Evolutionary conservation across 2,888 invertebrate genomes (phyloP).

Genomic region (Drosophila helvetica): DNA sequence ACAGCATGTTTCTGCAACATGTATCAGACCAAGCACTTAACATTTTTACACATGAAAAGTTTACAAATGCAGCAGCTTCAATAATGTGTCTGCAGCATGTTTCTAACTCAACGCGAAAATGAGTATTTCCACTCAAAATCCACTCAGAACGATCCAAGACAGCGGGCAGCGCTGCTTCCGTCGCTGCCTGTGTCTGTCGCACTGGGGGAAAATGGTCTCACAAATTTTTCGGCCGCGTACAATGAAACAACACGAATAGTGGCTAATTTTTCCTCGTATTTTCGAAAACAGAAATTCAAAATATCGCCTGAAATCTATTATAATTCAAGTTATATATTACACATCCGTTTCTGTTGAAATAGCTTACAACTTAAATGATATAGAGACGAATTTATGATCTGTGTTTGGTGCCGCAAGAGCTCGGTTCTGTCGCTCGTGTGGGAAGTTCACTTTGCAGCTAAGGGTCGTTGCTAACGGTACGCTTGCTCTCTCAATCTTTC

Average conservation of each 20-base stretch:
- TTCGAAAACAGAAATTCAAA: background rate
- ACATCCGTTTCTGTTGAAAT: background rate
- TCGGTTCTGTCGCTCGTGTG: background rate
- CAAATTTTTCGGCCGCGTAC: background rate
- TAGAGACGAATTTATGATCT: background rate
- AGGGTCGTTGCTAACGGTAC: conserved; percentile 74
- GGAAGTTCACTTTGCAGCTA: conserved; percentile 46
- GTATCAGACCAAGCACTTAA: too few species aligned
- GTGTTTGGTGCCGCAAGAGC: background rate
- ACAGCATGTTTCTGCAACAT: too few species aligned
- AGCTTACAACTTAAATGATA: background rate
- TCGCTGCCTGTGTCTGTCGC: too few species aligned
- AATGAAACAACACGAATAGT: background rate
- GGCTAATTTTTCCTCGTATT: background rate
- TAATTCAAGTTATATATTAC: background rate
- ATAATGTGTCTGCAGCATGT: too few species aligned
- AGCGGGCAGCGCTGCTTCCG: too few species aligned
- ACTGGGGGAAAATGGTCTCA: background rate
- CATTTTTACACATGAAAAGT: too few species aligned
- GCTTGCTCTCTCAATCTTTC: conserved; percentile 27
- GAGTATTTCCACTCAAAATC: background rate
- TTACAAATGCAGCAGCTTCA: too few species aligned
- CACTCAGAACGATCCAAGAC: too few species aligned
- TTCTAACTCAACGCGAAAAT: background rate
- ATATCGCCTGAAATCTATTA: background rate